Base-by-base conservation (phyloP, 2,888 invertebrate species). In the Nowickia ferox region DNA sequence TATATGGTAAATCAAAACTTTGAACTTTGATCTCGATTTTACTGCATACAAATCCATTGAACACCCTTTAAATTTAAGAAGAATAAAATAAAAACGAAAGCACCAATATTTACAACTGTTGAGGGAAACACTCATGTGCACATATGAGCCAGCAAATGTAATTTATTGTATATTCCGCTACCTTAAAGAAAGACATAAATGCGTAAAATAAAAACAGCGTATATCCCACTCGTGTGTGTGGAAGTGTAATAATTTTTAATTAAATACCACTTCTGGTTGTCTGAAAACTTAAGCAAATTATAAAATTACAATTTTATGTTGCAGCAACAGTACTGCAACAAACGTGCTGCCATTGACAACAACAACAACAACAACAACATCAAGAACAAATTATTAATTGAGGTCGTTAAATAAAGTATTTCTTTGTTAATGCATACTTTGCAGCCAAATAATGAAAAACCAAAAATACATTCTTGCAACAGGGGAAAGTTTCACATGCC, bases 331-430 rank as follows among this genome's bases (percentile, higher is more conserved):
- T 53, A 63, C 30, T 55, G 57, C 79, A 79, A 79, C 79, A 79
- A 61, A 42, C 53, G 40, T 65, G 65, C 72, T 38, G 71, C 63
- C 69, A 30, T 30, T 30, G 30, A 30, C 30, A 19, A 44, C 77
- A 44, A 61, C 57, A 55, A 13, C 44, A 51, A 11, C n/a, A 22
- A 6, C 17, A 72, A 74, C 61, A 74, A 77, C 77, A 77, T 65
- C 46, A 81, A 77, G 77, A 81, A 81, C 84, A 85, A 85, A 81
- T 82, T 85, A 85, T 85, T 85, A 85, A 85, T 85, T 85, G 81
- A 85, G 85, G 85, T 85, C 85, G 82, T 85, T 85, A 82, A 69
- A 74, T 77, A 69, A 74, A 85, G 82, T 78, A 81, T 85, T 84
- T 76, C 77, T 72, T 66, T 66, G 77, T 84, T 84, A 84, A 81